Evolutionary conservation across 2,113 vertebrate genomes (phyloP).

Genomic region (Boleophthalmus pectinirostris): DNA sequence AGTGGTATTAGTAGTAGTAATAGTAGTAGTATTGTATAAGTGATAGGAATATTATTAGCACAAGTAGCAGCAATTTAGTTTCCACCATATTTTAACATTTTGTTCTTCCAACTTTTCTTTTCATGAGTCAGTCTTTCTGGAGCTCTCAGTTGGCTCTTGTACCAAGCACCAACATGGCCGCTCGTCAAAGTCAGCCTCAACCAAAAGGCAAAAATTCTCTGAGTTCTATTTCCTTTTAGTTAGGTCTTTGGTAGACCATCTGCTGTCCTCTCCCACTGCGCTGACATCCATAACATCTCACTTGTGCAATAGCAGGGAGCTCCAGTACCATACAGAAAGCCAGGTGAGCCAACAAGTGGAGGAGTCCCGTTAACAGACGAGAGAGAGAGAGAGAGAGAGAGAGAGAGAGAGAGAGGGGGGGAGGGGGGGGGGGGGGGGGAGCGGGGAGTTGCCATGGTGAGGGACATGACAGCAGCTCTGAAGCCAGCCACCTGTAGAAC

Average conservation of each 20-base stretch:
- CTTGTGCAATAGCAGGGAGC: constrained; percentile 3
- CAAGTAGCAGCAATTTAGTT: no score
- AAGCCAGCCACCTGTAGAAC: constrained; percentile 46
- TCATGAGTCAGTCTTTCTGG: neutral
- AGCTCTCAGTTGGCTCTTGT: neutral
- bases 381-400: neutral
- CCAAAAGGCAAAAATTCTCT: neutral
- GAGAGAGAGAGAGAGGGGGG: constrained; percentile 4
- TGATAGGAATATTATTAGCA: no score
- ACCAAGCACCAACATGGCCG: neutral
- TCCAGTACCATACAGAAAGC: neutral
- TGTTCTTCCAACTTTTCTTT: neutral
- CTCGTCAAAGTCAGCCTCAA: neutral
- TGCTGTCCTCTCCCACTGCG: constrained; percentile 38
- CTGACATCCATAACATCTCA: constrained; percentile 47
- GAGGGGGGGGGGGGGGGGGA: constrained; percentile 1
- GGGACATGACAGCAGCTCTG: constrained; percentile 30
- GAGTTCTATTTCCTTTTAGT: constrained; percentile 12
- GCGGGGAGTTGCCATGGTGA: neutral
- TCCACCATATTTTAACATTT: neutral
- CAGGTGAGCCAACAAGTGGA: constrained; percentile 33
- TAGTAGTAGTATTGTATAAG: no score
- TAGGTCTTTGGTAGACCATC: constrained; percentile 44
- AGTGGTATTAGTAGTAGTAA: no score
- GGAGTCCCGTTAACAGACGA: constrained; percentile 29